Conservation (phyloP, 2,888 invertebrate genomes). For the Hesperia comma region DNA sequence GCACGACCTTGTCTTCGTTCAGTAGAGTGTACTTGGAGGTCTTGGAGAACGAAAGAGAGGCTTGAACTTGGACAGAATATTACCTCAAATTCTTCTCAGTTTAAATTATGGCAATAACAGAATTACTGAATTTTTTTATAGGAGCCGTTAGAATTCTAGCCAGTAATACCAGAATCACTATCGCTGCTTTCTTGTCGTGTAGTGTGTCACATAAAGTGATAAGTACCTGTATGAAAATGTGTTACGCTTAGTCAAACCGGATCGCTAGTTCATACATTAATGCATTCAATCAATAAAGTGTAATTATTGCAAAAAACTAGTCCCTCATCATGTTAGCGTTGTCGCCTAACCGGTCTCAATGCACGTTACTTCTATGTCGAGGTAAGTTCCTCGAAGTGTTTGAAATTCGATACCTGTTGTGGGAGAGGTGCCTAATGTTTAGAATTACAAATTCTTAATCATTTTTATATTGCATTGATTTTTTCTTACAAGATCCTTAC, state of each 20-base stretch:
- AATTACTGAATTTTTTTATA: too few relatives aligned
- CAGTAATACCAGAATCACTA: not conserved
- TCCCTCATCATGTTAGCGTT: conserved; percentile 17
- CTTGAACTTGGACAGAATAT: too few relatives aligned
- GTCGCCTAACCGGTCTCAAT: conserved; percentile 21
- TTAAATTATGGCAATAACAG: too few relatives aligned
- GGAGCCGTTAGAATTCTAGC: too few relatives aligned
- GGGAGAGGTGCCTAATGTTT: not conserved
- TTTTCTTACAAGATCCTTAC: too few relatives aligned
- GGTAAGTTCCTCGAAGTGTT: conserved; percentile 3
- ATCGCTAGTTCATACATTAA: conserved; percentile 13
- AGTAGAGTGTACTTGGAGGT: too few relatives aligned
- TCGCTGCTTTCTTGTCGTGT: not conserved
- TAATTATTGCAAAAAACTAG: conserved; percentile 34
- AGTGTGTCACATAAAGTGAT: not conserved
- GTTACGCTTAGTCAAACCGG: conserved; percentile 4
- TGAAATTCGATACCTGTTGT: conserved; percentile 20
- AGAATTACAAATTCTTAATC: not conserved
- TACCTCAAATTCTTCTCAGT: too few relatives aligned
- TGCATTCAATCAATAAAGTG: conserved; percentile 23
- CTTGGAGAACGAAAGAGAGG: too few relatives aligned
- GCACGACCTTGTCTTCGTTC: too few relatives aligned
- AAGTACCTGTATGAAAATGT: not conserved
- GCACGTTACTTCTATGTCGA: conserved; percentile 6
- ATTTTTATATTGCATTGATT: too few relatives aligned